A percentile compares a stretch with the other conserved stretches of the same genome.
phyloP scores from a whole-genome alignment of 30 jellyfish, hydroid and myxozoan species.

The Rhopilema esculentum region DNA sequence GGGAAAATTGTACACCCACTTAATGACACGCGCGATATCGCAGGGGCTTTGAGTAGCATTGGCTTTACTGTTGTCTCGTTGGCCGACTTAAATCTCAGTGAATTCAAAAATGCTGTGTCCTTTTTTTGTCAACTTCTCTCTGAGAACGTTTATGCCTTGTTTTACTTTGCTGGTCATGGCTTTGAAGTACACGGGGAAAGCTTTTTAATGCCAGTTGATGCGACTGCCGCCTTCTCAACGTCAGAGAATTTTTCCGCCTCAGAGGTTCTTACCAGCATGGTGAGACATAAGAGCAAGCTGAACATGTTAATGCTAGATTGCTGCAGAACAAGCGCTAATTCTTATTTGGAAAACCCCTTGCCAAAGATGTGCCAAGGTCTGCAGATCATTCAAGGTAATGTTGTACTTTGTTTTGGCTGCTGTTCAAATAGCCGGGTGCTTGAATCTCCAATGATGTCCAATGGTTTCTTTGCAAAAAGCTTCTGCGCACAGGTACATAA shows the following conservation, averaged over 20 bases:
- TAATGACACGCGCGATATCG: constrained; percentile 85
- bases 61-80: constrained; percentile 86
- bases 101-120: constrained; percentile 75
- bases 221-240: constrained; percentile 66
- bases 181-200: constrained; percentile 89
- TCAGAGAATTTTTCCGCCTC: constrained; percentile 77
- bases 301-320: constrained; percentile 86
- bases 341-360: constrained; percentile 69
- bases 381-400: constrained; percentile 75
- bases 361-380: constrained; percentile 65
- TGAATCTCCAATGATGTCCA: constrained; percentile 80
- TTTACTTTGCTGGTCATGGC: constrained; percentile 96
- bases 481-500: constrained; percentile 74
- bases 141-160: constrained; percentile 79
- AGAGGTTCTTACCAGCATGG: constrained; percentile 57
- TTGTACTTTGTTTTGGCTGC: constrained; percentile 90
- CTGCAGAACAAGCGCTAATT: constrained; percentile 82
- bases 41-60: constrained; percentile 73
- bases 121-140: constrained; percentile 67
- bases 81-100: constrained; percentile 63
- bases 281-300: constrained; percentile 49
- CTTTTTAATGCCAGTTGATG: constrained; percentile 91
- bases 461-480: constrained; percentile 81
- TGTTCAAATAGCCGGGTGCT: constrained; percentile 88
- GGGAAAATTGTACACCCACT: constrained; percentile 92